phyloP scores from a whole-genome alignment of 2,113 vertebrate species.

The Lepisosteus osseus region DNA sequence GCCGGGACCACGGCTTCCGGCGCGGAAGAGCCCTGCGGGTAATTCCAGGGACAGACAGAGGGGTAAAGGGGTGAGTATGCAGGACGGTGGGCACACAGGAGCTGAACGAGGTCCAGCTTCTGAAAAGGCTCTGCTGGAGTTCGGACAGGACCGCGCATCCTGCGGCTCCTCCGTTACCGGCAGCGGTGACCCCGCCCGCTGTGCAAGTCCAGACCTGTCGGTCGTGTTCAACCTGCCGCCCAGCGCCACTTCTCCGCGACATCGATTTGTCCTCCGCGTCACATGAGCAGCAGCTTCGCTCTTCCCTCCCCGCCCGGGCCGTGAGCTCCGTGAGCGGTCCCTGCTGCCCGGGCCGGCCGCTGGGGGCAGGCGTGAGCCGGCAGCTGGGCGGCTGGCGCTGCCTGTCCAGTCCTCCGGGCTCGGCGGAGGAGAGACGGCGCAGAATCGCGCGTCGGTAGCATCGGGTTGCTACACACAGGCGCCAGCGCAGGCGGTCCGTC shows the following conservation, averaged over 20 bases:
- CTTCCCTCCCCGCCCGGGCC: not conserved
- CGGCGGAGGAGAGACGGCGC: not conserved
- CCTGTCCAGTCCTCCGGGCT: no score
- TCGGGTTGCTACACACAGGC: not conserved
- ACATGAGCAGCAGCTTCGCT: not conserved
- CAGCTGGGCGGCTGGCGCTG: no score
- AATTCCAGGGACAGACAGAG: no score
- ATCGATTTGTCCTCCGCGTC: not conserved
- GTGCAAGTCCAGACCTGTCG: conserved; percentile 3
- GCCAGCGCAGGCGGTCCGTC: not conserved
- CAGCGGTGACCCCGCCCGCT: not conserved
- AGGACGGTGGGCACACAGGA: no score
- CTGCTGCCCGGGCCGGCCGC: not conserved
- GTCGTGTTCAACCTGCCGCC: not conserved
- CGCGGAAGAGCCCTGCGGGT: no score
- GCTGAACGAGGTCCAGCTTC: no score
- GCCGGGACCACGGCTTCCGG: no score
- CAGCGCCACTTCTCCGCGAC: not conserved
- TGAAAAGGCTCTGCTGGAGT: not conserved
- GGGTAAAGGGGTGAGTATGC: no score
- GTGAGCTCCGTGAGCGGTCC: no score
- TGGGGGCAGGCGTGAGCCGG: no score
- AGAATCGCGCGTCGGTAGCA: not conserved
- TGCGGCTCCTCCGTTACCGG: not conserved
- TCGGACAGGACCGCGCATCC: not conserved